Evolutionary conservation across 2,797 vertebrate species (phyloP), one percentile per base, ranked within the genome.

Genomic region (Lepus townsendii): DNA sequence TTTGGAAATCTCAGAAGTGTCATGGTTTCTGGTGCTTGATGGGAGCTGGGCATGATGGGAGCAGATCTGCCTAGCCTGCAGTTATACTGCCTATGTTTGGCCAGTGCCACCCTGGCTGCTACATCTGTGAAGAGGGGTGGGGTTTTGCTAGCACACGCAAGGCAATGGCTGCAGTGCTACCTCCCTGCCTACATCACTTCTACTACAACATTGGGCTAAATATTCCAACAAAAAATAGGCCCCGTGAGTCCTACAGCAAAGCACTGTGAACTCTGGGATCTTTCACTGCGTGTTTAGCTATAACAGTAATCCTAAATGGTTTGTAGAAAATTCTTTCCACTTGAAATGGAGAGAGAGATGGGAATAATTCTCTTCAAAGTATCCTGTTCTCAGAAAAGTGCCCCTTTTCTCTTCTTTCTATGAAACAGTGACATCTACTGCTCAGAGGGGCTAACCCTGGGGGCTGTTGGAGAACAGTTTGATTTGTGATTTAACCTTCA

Each of bases 401-500:
- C 14, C 17, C 69, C 85, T 80, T 50, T 32, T 10, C 5, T 4
- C 69, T 88, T 97, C 90, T 97, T 97, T 98, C 89, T 98, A 94
- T 97, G 97, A 97, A 98, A 98, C 97, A 98, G 97, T 98, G 98
- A 98, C 98, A 98, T 95, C 98, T 98, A 97, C 98, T 97, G 98
- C 97, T 96, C 72, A 1, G 62, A 79, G 35, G n/a, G 91, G 73
- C 92, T 7, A 11, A 65, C 72, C 88, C n/a, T 1, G 52, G 90
- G 89, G 72, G 4, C 83, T 42, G 2, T 9, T 90, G 26, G 26
- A 24, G 60, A 50, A n/a, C 26, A 20, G 14, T 26, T 78, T 26
- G 24, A 35, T 24, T 63, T 63, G 63, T 62, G 47, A 5, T 26
- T 63, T 32, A 4, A 26, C 27, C 6, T 66, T 75, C 32, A 13